Conservation (phyloP, 2,888 invertebrate species). For the Tenodera sinensis region DNA sequence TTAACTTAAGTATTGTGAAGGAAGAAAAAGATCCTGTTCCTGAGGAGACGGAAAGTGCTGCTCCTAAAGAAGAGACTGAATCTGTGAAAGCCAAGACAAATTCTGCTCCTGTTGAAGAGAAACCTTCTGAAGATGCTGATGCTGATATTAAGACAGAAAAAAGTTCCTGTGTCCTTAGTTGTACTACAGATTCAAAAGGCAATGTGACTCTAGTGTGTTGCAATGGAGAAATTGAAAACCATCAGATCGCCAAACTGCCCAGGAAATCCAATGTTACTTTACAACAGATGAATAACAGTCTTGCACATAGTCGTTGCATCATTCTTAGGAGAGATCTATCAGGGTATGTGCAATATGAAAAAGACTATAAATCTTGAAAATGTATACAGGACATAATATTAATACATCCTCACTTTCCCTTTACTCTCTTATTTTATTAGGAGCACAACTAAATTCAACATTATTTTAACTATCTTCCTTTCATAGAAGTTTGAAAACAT, state of each 20-base stretch:
- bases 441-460: too few species aligned
- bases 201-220: not conserved
- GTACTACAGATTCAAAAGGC: not conserved
- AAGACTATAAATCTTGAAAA: not conserved
- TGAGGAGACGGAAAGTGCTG: too few species aligned
- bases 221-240: not conserved
- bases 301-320: not conserved
- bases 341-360: not conserved
- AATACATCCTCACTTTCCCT: too few species aligned
- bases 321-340: not conserved
- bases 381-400: not conserved
- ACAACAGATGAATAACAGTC: not conserved
- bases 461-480: too few species aligned
- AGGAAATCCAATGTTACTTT: not conserved
- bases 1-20: not conserved
- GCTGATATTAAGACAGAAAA: too few species aligned
- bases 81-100: too few species aligned
- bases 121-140: too few species aligned
- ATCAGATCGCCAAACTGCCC: not conserved
- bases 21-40: not conserved
- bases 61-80: too few species aligned
- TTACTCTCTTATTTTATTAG: too few species aligned
- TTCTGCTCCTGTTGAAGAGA: too few species aligned
- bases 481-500: too few species aligned
- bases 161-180: not conserved